Evolutionary conservation across 2,888 invertebrate genomes (phyloP).

Genomic region (Ophion costatus): DNA sequence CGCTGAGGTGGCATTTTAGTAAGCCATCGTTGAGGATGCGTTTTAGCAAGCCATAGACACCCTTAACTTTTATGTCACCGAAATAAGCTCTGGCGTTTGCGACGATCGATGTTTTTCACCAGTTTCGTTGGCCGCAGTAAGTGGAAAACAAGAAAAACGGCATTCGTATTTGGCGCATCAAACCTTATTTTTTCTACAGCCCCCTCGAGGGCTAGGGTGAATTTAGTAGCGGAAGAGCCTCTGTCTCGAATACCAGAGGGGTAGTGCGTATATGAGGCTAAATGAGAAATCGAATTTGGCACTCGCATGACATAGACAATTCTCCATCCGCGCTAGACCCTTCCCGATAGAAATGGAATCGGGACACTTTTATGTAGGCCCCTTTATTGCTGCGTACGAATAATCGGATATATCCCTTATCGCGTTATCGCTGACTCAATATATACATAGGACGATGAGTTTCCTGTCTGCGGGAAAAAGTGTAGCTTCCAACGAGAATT

Average conservation of each 20-base stretch:
- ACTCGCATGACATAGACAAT: slow-evolving; percentile 55
- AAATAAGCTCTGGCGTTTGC: neutral
- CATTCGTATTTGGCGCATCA: neutral
- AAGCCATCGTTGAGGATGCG: no score
- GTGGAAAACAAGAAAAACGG: neutral
- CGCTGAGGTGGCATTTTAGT: no score
- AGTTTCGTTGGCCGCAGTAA: neutral
- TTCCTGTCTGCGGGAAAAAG: neutral
- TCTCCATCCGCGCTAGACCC: slow-evolving; percentile 37
- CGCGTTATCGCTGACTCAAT: slow-evolving; percentile 56
- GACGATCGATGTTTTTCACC: neutral
- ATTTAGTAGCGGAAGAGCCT: neutral
- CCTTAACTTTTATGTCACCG: neutral
- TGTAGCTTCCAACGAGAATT: neutral
- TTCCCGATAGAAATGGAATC: slow-evolving; percentile 25
- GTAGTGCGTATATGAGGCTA: neutral
- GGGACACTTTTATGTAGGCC: slow-evolving; percentile 27
- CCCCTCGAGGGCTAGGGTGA: neutral
- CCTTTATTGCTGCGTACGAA: slow-evolving; percentile 54
- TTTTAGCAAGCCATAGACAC: no score
- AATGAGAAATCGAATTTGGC: slow-evolving; percentile 59
- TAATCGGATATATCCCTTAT: slow-evolving; percentile 60
- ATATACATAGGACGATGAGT: slow-evolving; percentile 10
- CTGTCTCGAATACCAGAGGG: slow-evolving; percentile 10
- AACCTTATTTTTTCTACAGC: neutral